These are phyloP conservation scores for Amblyraja radiata DNA, from an alignment of 2,797 vertebrate genomes.

Conservation along the genomic window DNA sequence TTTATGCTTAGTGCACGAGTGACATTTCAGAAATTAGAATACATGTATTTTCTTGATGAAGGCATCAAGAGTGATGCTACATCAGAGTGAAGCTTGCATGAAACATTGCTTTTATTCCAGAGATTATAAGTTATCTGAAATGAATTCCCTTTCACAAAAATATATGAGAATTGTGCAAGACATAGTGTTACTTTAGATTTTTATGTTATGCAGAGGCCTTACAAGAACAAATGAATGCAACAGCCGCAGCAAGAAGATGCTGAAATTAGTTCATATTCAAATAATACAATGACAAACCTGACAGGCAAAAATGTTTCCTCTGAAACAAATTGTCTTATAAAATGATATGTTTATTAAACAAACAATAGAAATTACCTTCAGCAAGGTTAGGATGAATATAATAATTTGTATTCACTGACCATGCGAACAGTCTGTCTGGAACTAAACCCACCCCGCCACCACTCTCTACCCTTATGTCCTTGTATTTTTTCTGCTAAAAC, in stretches of 20 bases:
- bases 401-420: background rate
- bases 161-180: background rate
- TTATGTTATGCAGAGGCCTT: background rate
- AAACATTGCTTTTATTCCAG: background rate
- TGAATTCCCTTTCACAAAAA: background rate
- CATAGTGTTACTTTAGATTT: background rate
- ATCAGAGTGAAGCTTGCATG: background rate
- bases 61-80: background rate
- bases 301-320: background rate
- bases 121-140: background rate
- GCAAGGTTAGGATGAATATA: background rate
- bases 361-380: background rate
- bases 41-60: background rate
- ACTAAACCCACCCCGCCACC: background rate
- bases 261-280: background rate
- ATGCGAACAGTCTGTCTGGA: too few species aligned
- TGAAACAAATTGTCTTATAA: background rate
- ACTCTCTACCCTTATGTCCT: background rate
- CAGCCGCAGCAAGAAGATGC: background rate
- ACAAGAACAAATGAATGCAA: background rate
- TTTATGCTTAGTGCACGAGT: background rate
- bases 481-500: background rate
- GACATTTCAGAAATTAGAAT: conserved; percentile 4
- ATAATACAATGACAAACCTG: background rate
- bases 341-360: background rate